Base-by-base conservation (phyloP, 1,140 invertebrate genomes). In the Lysiphlebus fabarum region DNA sequence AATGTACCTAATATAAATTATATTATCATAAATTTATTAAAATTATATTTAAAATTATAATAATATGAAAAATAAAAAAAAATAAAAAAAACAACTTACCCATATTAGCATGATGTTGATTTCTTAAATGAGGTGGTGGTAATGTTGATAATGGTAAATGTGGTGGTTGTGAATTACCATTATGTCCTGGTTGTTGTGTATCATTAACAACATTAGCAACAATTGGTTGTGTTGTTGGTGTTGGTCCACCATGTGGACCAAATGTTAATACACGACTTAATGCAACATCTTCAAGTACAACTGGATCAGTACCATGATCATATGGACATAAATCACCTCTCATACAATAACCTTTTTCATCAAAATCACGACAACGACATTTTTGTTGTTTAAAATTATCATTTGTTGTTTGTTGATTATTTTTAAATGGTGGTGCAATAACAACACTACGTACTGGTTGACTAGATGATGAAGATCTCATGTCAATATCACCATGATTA, bases 331-430 rank as follows among this genome's bases (percentile, higher is more conserved):
- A 84, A 78, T 98, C 95, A 7, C 95, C 95, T 36, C 91, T 83
- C 86, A 97, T 93, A 74, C 96, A 98, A 71, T 92, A 96, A 4
- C 95, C 95, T 77, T 93, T 93, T 78, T 95, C 87, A 71, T 90
- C 87, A 69, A 87, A 90, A 74, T 90, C 88, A 54, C 87, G 75
- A 71, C 87, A 90, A 41, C 87, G 77, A 59, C 85, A 77, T 65
- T 88, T 88, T 54, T 76, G 72, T 8, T 76, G 73, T 61, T 77
- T 77, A 26, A 26, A 26, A 26, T 26, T 26, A 26, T 26, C 17
- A 26, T 26, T 26, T 26, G 17, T 26, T 26, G 17, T 26, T 26
- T 26, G 17, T 61, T 65, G 61, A 38, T 33, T 51, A n/a, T 33
- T 12, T 26, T 26, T 65, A 63, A 50, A 68, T 41, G 69, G 60